Evolutionary conservation across 2,888 invertebrate species (phyloP).

Genomic region (Conops quadrifasciatus): DNA sequence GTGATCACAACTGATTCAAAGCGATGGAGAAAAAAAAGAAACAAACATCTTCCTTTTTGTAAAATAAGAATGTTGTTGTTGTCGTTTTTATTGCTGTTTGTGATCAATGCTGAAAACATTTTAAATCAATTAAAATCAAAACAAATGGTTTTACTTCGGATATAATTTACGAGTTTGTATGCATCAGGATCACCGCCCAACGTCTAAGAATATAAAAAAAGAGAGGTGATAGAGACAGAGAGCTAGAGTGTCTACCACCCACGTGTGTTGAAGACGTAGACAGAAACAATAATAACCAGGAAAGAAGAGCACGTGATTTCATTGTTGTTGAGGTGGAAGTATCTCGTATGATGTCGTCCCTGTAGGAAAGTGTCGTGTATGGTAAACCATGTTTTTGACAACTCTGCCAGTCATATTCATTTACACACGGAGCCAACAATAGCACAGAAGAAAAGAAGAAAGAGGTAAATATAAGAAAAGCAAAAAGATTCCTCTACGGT

Average conservation of each 20-base stretch:
- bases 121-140: slow-evolving; percentile 27
- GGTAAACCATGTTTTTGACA: too few relatives aligned
- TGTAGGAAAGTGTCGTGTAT: too few relatives aligned
- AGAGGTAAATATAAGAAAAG: too few relatives aligned
- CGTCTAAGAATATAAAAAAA: background rate
- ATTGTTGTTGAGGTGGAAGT: background rate
- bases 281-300: background rate
- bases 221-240: background rate
- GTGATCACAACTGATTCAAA: too few relatives aligned
- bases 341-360: too few relatives aligned
- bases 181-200: slow-evolving; percentile 12
- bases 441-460: too few relatives aligned
- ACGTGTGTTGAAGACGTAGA: slow-evolving; percentile 53
- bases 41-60: too few relatives aligned
- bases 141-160: slow-evolving; percentile 2
- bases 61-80: too few relatives aligned
- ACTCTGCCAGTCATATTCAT: too few relatives aligned
- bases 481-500: too few relatives aligned
- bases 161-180: slow-evolving; percentile 11
- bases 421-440: too few relatives aligned
- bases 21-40: too few relatives aligned
- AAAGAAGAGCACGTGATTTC: slow-evolving; percentile 5
- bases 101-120: slow-evolving; percentile 22
- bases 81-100: background rate
- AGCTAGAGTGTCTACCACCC: slow-evolving; percentile 54